These are phyloP conservation scores for Syngnathus typhle DNA, from an alignment of 2,113 vertebrate genomes.

Conservation along the genomic window DNA sequence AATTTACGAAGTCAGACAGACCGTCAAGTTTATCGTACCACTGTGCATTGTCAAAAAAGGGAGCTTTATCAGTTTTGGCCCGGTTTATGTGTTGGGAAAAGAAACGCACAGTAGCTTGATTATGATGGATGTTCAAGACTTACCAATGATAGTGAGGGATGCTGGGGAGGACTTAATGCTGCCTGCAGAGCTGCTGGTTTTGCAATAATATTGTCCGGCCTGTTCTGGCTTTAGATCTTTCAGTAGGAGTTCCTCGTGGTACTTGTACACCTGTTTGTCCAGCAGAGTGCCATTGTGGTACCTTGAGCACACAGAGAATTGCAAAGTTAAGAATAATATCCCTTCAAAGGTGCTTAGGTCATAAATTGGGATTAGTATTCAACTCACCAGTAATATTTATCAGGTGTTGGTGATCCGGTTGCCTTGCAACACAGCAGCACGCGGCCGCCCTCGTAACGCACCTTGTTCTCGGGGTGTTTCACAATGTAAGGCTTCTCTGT, in stretches of 20 bases:
- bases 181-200: slow-evolving; percentile 79
- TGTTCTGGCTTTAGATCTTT: slow-evolving; percentile 69
- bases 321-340: not conserved
- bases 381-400: slow-evolving; percentile 88
- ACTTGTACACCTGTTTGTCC: slow-evolving; percentile 68
- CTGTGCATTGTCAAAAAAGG: slow-evolving; percentile 29
- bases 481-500: slow-evolving; percentile 87
- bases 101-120: slow-evolving; percentile 8
- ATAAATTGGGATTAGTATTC: not conserved
- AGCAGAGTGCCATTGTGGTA: slow-evolving; percentile 90
- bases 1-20: slow-evolving; percentile 6
- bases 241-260: slow-evolving; percentile 74
- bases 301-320: slow-evolving; percentile 61
- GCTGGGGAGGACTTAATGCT: slow-evolving; percentile 77
- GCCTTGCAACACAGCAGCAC: slow-evolving; percentile 89
- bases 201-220: slow-evolving; percentile 84
- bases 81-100: not conserved
- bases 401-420: slow-evolving; percentile 77
- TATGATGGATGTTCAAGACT: slow-evolving; percentile 44
- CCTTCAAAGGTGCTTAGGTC: not conserved
- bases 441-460: slow-evolving; percentile 78
- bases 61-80: not conserved
- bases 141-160: slow-evolving; percentile 79
- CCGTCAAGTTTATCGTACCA: slow-evolving; percentile 1
- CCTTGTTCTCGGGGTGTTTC: slow-evolving; percentile 82